These are phyloP conservation scores for Melopsittacus undulatus DNA, from an alignment of 2,797 vertebrate species.

Conservation along the genomic window DNA sequence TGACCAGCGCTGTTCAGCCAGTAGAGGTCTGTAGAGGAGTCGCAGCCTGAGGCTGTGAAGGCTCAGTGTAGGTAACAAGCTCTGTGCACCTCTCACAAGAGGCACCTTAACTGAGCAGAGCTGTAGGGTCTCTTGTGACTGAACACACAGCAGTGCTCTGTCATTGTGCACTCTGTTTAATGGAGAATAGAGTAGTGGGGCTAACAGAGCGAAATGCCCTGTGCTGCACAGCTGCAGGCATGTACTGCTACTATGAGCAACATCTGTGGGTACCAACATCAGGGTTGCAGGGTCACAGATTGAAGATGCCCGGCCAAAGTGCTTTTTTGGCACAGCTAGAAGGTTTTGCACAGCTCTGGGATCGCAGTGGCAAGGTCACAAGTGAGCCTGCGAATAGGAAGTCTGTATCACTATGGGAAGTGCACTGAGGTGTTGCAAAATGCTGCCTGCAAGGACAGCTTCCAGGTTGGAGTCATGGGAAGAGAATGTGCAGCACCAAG, in stretches of 20 bases:
- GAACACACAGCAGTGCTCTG: not conserved
- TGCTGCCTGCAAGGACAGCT: not conserved
- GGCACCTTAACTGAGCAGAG: not conserved
- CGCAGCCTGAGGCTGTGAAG: not conserved
- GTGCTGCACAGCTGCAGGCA: not conserved
- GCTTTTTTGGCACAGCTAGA: not conserved
- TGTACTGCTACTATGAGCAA: not conserved
- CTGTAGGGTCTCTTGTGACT: not conserved
- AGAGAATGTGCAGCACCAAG: not conserved
- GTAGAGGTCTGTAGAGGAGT: not conserved
- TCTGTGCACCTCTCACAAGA: not conserved
- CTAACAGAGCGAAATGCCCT: not conserved
- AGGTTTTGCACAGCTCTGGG: not conserved
- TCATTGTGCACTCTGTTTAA: not conserved
- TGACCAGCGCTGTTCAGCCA: not conserved
- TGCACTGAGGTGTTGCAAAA: not conserved
- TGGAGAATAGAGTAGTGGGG: accelerated
- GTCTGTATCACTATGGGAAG: not conserved
- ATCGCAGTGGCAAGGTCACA: not conserved
- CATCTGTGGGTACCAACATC: not conserved
- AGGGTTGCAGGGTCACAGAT: not conserved
- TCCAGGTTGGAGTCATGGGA: not conserved
- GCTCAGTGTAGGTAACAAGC: not conserved
- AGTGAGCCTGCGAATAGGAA: not conserved
- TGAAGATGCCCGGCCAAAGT: not conserved